Evolutionary conservation across 2,113 vertebrate species (phyloP), one percentile per base, ranked within the genome.

Genomic region (Penelope pileata): DNA sequence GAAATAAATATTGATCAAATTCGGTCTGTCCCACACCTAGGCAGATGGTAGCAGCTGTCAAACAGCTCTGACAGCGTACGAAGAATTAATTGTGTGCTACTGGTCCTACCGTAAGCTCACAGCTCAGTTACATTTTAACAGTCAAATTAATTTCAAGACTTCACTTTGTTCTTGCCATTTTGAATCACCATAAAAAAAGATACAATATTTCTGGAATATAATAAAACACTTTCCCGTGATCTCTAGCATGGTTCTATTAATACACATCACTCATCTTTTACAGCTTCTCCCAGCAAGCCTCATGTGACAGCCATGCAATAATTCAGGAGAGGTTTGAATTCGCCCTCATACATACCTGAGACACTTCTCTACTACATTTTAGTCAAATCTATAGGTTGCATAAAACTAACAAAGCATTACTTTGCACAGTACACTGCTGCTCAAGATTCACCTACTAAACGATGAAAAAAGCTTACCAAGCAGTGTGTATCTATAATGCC

Each of bases 121-220:
- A 4, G 67, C 74, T 90, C 92, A 93, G 36, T 85, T 91, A 88
- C 27, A 38, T 42, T 83, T 81, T 69, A 93, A 76, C 63, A 95
- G 73, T 83, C 48, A 91, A 80, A 96, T 94, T 94, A 63, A 94
- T 96, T 93, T 94, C 51, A 72, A 69, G 53, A 59, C 36, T 90
- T 86, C 58, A 72, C 82, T 91, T 90, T 94, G 76, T 95, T 94
- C 88, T 90, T 88, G 64, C 54, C 38, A 74, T 69, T 95, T 86
- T 53, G 90, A 90, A 90, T 86, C 42, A 70, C 23, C 47, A 59
- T 86, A 23, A 27, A 66, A 82, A 83, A 56, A 51, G 16, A 84
- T 40, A 92, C 32, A 94, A 9, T 70, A 73, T 86, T 91, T 95
- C 91, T 81, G 48, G 34, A 90, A 70, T 73, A 92, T 88, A 88